Evolutionary conservation across 1,140 invertebrate species (phyloP), one percentile per base, ranked within the genome.

Genomic region (Macrostomum lignano): DNA sequence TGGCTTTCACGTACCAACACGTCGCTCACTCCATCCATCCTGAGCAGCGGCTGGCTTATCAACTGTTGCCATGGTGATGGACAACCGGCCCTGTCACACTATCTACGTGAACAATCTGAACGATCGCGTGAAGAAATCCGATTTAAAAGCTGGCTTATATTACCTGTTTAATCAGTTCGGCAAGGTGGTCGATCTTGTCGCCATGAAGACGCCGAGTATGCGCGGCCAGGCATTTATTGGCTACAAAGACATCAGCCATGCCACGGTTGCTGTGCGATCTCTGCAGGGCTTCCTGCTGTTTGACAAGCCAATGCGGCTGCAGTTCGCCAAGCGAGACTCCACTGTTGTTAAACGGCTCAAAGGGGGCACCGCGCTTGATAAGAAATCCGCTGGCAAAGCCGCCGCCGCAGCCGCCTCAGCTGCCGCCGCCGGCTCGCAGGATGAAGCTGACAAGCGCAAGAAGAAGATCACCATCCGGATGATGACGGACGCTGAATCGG

Each of bases 81-180:
- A 65, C 37, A 75, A 82, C 40, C 63, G 78, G 41, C 91, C 91
- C 21, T 96, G 93, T 60, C 32, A 34, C 14, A 37, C 36, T 5
- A 20, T 37, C 7, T 37, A 37, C 20, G 31, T 37, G 13, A 37
- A 37, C 21, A 37, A 37, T 34, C 13, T 37, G 19, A 37, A 37
- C 26, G 36, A 37, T 24, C 33, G 35, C 24, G 20, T 37, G 10
- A 33, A 37, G 17, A 37, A 37, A 17, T n/a, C 31, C 17, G 36
- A 37, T 17, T 19, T 37, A 3, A 37, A 37, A 24, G 17, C 19
- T 17, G 17, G 31, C 10, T 33, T 37, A 5, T 37, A 35, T 23
- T 33, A 37, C n/a, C 17, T 37, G 2, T 37, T 37, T 22, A 17
- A 22, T 13, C 36, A 37, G 25, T 37, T 25, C 22, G 36, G 36